Evolutionary conservation across 2,113 vertebrate species (phyloP).

Genomic region (Ciconia stormi): DNA sequence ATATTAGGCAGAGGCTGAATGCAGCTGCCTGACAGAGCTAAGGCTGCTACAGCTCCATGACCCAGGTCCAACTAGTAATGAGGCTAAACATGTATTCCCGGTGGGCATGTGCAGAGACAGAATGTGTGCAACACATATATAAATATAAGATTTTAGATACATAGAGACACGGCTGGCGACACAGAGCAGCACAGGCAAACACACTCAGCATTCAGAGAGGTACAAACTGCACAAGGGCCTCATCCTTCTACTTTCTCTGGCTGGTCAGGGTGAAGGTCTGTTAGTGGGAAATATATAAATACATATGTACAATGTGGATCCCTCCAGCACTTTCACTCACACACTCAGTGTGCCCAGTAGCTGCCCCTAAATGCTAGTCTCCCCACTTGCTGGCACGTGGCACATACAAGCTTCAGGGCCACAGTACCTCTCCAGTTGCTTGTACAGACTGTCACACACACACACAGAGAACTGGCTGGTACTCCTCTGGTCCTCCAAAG

Average conservation of each 20-base stretch:
- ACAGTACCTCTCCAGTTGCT: not conserved
- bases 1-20: not conserved
- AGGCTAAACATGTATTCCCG: not conserved
- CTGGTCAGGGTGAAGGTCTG: not conserved
- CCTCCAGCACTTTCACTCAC: not conserved
- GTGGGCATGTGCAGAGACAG: not conserved
- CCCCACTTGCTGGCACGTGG: not conserved
- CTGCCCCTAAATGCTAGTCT: not conserved
- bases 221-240: not conserved
- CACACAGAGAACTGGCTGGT: not conserved
- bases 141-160: not conserved
- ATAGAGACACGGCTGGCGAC: too few species aligned
- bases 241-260: not conserved
- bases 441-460: fast-evolving
- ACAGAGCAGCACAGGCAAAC: not conserved
- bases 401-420: not conserved
- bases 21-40: not conserved
- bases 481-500: not conserved
- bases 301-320: too few species aligned
- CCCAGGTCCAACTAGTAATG: not conserved
- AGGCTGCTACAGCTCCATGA: not conserved
- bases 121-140: not conserved
- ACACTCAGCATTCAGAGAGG: not conserved
- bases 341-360: too few species aligned
- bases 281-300: not conserved